Conservation (phyloP, 2,888 invertebrate genomes). For the Aphelenchoides bicaudatus region DNA sequence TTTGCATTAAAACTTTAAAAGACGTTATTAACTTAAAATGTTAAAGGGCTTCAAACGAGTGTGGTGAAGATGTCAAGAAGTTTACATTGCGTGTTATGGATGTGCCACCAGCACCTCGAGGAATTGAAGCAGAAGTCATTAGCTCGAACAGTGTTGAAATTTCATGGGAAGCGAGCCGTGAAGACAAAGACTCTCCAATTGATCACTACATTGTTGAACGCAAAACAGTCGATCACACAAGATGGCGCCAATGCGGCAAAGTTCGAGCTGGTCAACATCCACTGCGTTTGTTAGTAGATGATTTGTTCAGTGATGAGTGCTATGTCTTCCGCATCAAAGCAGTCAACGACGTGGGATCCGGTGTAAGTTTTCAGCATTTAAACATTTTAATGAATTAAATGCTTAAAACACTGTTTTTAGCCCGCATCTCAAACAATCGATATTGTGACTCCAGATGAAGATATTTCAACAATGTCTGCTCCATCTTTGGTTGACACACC, state of each 20-base stretch:
- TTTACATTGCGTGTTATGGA: constrained; percentile 45
- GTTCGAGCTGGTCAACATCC: constrained; percentile 25
- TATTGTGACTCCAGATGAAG: constrained; percentile 25
- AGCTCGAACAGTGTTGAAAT: constrained; percentile 28
- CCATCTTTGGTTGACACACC: constrained; percentile 3
- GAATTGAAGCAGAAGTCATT: constrained; percentile 35
- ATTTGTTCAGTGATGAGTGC: constrained; percentile 28
- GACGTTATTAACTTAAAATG: no score
- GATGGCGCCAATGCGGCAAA: constrained; percentile 39
- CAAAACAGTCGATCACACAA: constrained; percentile 32
- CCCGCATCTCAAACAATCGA: constrained; percentile 22
- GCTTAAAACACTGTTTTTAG: constrained; percentile 27
- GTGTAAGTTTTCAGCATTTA: neutral
- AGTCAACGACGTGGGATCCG: constrained; percentile 35
- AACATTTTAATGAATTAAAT: constrained; percentile 4
- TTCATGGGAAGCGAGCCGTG: constrained; percentile 27
- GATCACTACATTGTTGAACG: constrained; percentile 51
- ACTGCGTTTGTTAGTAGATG: constrained; percentile 14
- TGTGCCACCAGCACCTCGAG: constrained; percentile 46
- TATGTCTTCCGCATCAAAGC: constrained; percentile 50
- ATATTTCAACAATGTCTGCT: constrained; percentile 15
- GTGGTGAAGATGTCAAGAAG: constrained; percentile 28
- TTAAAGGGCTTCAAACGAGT: constrained; percentile 32
- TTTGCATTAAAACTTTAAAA: neutral
- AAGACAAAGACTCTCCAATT: constrained; percentile 29